These are phyloP conservation scores for Sylvietta virens DNA, from an alignment of 2,113 vertebrate genomes.

Conservation along the genomic window DNA sequence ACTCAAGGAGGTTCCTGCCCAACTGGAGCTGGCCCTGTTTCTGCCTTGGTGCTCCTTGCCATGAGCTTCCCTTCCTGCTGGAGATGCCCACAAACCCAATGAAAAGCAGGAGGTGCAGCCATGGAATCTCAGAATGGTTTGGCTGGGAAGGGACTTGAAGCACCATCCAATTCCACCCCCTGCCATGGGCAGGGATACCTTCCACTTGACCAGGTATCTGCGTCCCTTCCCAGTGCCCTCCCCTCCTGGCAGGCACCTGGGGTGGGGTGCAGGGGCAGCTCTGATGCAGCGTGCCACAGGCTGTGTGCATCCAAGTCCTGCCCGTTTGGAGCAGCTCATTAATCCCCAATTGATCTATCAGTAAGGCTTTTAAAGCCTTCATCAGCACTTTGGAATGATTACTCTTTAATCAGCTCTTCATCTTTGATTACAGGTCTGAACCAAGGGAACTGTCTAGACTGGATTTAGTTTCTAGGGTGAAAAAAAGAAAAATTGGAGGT, in stretches of 20 bases:
- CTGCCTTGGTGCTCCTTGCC: background rate
- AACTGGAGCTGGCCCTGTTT: background rate
- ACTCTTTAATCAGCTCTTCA: conserved; percentile 47
- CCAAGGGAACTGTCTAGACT: conserved; percentile 58
- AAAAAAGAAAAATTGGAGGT: conserved; percentile 10
- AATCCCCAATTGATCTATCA: conserved; percentile 10
- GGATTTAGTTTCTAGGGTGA: conserved; percentile 48
- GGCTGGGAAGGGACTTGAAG: background rate
- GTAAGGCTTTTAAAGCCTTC: background rate
- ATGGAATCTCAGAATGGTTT: background rate
- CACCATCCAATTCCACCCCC: background rate
- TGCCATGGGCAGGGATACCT: background rate
- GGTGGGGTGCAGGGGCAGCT: background rate
- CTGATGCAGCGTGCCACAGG: background rate
- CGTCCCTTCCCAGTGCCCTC: background rate
- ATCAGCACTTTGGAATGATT: conserved; percentile 26
- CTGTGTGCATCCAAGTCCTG: background rate
- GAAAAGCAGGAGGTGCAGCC: background rate
- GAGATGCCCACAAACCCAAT: background rate
- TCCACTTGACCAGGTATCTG: background rate
- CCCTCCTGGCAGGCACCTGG: background rate
- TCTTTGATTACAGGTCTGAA: conserved; percentile 47
- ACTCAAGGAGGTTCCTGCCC: background rate
- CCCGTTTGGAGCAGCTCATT: conserved; percentile 14
- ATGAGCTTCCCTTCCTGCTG: background rate